Evolutionary conservation across 1,140 invertebrate species (phyloP), one percentile per base, ranked within the genome.

Genomic region (Lutraria rhynchaena): DNA sequence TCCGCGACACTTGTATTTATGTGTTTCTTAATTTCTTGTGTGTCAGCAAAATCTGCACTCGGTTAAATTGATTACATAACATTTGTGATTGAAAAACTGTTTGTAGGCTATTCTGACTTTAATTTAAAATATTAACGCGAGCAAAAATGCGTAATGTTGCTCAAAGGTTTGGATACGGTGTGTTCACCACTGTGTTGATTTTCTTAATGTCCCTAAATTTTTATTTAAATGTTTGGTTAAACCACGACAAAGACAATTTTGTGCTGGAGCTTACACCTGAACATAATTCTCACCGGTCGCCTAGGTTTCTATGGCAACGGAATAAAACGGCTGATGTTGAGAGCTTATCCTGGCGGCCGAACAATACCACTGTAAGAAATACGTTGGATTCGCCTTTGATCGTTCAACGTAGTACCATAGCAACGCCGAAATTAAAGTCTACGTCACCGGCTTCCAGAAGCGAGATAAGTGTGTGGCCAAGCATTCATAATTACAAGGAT

Each of bases 181-280:
- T 75, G 1, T 7, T 60, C 11, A n/a, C 57, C 9, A 46, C 37
- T n/a, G 3, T 27, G 27, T 75, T 75, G 15, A 31, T 60, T 9
- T 75, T 17, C 1, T n/a, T 58, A 15, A 75, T 75, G 9, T 41
- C 41, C 22, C 46, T 75, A 29, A 75, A 75, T 37, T 75, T 75
- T 37, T 75, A 75, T 49, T n/a, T 75, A 11, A 75, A 75, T 60
- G 71, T 75, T 19, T 75, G 55, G 71, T 22, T 46, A 2, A 22
- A 46, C 3, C n/a, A 31, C 1, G 71, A 29, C 22, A 17, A 58
- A 27, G 41, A 75, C 7, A 22, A 58, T 11, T 58, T 60, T 44
- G 57, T 61, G 2, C n/a, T 75, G 37, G 71, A 75, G 61, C 3
- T 61, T 3, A 27, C 24, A 29, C 71, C 71, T 19, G 57, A 75